Evolutionary conservation across 1,140 invertebrate species (phyloP).

Genomic region (Megalonaias nervosa): DNA sequence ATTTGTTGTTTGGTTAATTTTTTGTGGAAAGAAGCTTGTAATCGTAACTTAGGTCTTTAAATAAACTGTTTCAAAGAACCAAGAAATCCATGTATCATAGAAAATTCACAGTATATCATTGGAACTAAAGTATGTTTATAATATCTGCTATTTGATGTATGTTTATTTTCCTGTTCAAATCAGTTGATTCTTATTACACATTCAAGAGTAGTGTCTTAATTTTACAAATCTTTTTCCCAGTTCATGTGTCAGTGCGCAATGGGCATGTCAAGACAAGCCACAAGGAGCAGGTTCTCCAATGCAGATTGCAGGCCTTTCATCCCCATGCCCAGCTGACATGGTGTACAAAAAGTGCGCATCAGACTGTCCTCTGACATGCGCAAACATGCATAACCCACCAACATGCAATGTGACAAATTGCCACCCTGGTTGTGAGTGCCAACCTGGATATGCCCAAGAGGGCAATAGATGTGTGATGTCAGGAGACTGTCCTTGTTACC

Average conservation of each 20-base stretch:
- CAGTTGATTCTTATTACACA: neutral
- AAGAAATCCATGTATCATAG: too few relatives aligned
- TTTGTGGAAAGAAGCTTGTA: too few relatives aligned
- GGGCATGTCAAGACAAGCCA: slow-evolving; percentile 77
- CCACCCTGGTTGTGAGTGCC: slow-evolving; percentile 80
- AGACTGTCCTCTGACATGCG: slow-evolving; percentile 83
- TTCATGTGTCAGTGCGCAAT: slow-evolving; percentile 82
- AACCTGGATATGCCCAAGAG: slow-evolving; percentile 77
- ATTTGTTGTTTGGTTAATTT: too few relatives aligned
- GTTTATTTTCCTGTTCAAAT: neutral
- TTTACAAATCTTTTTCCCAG: slow-evolving; percentile 70
- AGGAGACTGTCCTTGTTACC: slow-evolving; percentile 87
- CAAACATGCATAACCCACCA: slow-evolving; percentile 81
- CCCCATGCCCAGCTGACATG: slow-evolving; percentile 73
- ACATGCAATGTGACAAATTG: slow-evolving; percentile 55
- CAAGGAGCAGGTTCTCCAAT: slow-evolving; percentile 69
- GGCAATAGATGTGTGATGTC: slow-evolving; percentile 78
- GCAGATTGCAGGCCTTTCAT: slow-evolving; percentile 64
- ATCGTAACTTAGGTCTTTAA: too few relatives aligned
- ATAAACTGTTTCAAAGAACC: too few relatives aligned
- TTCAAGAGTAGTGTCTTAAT: neutral
- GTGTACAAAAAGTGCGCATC: slow-evolving; percentile 83
- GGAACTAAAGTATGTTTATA: too few relatives aligned
- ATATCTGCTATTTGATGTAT: neutral
- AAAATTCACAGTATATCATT: too few relatives aligned